Evolutionary conservation across 2,113 vertebrate genomes (phyloP).

Genomic region (Colossoma macropomum): DNA sequence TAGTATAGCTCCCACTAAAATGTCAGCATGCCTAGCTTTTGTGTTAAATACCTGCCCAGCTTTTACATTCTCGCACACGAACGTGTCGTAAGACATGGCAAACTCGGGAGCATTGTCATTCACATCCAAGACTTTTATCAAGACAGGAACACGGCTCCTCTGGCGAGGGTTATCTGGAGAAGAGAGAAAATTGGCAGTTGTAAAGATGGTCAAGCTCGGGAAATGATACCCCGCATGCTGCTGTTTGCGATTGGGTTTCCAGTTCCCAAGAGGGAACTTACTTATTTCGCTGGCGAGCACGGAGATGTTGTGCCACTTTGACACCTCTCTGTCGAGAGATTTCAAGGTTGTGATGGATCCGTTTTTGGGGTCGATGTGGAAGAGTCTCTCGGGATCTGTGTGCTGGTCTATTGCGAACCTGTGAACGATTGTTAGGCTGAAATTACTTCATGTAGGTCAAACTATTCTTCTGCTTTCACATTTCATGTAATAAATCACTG

Average conservation of each 20-base stretch:
- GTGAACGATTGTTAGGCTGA: slow-evolving; percentile 19
- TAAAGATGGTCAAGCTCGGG: neutral
- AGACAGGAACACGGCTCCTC: slow-evolving; percentile 82
- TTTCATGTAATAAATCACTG: too few species aligned
- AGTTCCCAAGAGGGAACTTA: slow-evolving; percentile 66
- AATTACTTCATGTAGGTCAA: neutral
- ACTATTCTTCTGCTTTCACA: neutral
- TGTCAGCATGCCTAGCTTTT: neutral
- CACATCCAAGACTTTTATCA: slow-evolving; percentile 85
- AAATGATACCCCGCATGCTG: neutral
- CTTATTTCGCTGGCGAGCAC: slow-evolving; percentile 86
- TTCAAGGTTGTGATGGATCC: slow-evolving; percentile 85
- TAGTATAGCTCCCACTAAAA: neutral
- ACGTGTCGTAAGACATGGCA: slow-evolving; percentile 87
- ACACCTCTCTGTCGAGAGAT: slow-evolving; percentile 83
- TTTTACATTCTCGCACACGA: slow-evolving; percentile 89
- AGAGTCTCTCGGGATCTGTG: slow-evolving; percentile 83
- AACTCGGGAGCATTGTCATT: slow-evolving; percentile 89
- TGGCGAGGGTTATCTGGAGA: slow-evolving; percentile 84
- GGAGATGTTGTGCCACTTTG: slow-evolving; percentile 86
- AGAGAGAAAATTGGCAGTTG: slow-evolving; percentile 1
- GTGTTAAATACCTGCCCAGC: slow-evolving; percentile 80
- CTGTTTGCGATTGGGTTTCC: neutral
- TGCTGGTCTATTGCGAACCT: slow-evolving; percentile 86
- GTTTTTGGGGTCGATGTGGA: slow-evolving; percentile 83